These are phyloP conservation scores for Drosophila atripex DNA, from an alignment of 2,888 invertebrate genomes.

Conservation along the genomic window DNA sequence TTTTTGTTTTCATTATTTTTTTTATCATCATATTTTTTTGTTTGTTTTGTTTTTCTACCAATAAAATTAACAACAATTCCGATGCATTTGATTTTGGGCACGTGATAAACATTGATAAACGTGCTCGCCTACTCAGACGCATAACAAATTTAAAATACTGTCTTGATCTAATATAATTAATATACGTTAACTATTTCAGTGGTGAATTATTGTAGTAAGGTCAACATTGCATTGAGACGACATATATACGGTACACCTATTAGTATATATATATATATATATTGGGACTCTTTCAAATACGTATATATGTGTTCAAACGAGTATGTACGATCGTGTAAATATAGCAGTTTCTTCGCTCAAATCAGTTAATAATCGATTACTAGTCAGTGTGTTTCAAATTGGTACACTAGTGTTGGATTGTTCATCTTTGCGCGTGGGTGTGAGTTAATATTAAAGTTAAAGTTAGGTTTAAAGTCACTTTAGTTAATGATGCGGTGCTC, in stretches of 20 bases:
- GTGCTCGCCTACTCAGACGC: conserved; percentile 54
- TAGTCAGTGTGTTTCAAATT: conserved; percentile 57
- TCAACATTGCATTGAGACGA: conserved; percentile 71
- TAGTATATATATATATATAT: conserved; percentile 4
- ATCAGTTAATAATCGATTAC: conserved; percentile 49
- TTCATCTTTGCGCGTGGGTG: conserved; percentile 51
- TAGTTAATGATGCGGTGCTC: conserved; percentile 32
- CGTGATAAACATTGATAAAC: conserved; percentile 63
- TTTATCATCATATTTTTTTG: conserved; percentile 1
- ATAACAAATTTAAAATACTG: conserved; percentile 70
- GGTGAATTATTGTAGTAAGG: conserved; percentile 55
- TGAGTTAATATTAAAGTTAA: conserved; percentile 25
- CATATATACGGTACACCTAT: conserved; percentile 24
- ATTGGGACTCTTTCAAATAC: conserved; percentile 13
- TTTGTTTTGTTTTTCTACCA: conserved; percentile 49
- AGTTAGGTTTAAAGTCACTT: conserved; percentile 17
- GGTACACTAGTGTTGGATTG: conserved; percentile 60
- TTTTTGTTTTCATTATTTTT: too few species aligned
- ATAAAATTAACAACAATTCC: conserved; percentile 75
- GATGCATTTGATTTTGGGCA: conserved; percentile 55
- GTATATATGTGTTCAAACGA: conserved; percentile 31
- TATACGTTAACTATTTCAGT: conserved; percentile 56
- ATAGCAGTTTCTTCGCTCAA: conserved; percentile 27
- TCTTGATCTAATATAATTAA: conserved; percentile 48
- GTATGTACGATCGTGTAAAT: conserved; percentile 34